A percentile compares a stretch with the other conserved stretches of the same genome.
phyloP scores from a whole-genome alignment of 2,888 invertebrate genomes.

The Nasonovia ribisnigri region DNA sequence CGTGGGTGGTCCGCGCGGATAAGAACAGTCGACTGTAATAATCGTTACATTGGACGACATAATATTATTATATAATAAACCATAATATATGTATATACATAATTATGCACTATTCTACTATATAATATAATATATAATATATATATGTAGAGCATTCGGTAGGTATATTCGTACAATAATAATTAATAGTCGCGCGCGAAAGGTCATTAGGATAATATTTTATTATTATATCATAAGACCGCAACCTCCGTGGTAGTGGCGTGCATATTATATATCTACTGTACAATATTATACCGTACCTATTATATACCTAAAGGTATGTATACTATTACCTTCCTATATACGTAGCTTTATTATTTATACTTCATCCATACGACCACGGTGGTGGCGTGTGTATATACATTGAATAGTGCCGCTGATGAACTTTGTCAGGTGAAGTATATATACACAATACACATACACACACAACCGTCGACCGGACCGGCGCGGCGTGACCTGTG shows the following conservation, averaged over 20 bases:
- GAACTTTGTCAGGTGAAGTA: neutral
- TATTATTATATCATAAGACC: neutral
- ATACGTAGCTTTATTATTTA: too few relatives aligned
- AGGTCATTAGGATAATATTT: neutral
- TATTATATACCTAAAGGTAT: neutral
- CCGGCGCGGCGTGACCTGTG: neutral
- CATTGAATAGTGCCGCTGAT: neutral
- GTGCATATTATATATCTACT: neutral
- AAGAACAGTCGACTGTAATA: constrained; percentile 22
- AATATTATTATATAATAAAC: neutral
- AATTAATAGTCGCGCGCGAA: neutral
- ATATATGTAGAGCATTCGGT: neutral
- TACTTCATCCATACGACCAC: neutral
- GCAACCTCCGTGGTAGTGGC: neutral
- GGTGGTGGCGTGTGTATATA: neutral
- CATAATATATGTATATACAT: neutral
- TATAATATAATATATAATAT: neutral
- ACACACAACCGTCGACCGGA: neutral
- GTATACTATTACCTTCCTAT: too few relatives aligned
- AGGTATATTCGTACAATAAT: neutral
- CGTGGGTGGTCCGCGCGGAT: neutral
- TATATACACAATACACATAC: neutral
- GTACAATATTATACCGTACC: neutral
- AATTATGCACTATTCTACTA: too few relatives aligned
- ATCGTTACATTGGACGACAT: constrained; percentile 38